Percentiles rank a stretch among this genome's conserved stretches.
These are phyloP conservation scores for Siphamia tubifer DNA, from an alignment of 2,113 vertebrate species.

Conservation along the genomic window DNA sequence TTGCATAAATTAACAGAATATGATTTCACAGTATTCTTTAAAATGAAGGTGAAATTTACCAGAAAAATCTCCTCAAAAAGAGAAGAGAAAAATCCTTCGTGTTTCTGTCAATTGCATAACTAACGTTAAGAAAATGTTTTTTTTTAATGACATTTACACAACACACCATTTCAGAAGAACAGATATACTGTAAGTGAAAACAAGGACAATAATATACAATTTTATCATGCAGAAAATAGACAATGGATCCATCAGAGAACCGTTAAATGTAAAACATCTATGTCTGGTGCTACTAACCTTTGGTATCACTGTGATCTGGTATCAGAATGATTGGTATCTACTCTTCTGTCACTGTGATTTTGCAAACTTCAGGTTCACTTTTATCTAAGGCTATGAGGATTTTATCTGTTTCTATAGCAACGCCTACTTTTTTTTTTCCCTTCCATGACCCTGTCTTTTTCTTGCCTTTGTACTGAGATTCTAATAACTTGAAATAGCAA, in stretches of 20 bases:
- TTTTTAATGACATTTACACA: neutral
- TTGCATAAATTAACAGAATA: no score
- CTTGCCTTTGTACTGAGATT: neutral
- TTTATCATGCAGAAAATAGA: neutral
- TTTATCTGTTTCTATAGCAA: slow-evolving; percentile 35
- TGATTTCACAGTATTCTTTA: no score
- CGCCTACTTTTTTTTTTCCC: neutral
- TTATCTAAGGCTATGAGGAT: neutral
- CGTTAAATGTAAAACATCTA: neutral
- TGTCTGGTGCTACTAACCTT: neutral
- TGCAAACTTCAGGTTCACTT: neutral
- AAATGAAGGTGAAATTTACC: no score
- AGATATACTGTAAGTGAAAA: neutral
- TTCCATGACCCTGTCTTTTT: slow-evolving; percentile 1
- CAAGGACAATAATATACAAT: neutral
- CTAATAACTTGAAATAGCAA: neutral
- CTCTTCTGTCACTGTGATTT: neutral
- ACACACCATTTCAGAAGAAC: neutral
- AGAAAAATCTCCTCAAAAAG: neutral
- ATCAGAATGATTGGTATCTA: no score
- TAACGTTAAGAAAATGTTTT: neutral
- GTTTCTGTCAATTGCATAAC: neutral
- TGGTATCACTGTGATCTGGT: neutral
- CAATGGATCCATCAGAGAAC: no score
- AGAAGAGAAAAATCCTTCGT: neutral